Evolutionary conservation across 1,140 invertebrate species (phyloP).

Genomic region (Drosophila serrata): DNA sequence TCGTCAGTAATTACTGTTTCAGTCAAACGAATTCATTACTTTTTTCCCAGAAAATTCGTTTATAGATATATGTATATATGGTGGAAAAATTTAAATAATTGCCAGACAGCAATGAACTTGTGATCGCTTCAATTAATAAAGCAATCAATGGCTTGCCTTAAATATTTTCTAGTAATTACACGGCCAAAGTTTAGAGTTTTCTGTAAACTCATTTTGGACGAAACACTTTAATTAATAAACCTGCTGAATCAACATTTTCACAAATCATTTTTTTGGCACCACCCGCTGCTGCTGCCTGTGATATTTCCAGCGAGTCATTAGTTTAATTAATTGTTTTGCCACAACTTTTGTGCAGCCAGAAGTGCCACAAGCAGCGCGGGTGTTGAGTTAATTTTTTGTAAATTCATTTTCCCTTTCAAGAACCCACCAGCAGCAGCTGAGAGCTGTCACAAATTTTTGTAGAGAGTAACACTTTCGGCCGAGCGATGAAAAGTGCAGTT

Average conservation of each 20-base stretch:
- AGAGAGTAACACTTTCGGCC: slow-evolving; percentile 50
- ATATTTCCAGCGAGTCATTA: slow-evolving; percentile 74
- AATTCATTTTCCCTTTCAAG: slow-evolving; percentile 57
- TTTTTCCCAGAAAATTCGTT: slow-evolving; percentile 34
- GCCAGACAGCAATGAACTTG: slow-evolving; percentile 21
- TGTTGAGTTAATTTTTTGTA: slow-evolving; percentile 71
- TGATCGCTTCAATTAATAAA: slow-evolving; percentile 36
- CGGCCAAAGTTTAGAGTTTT: slow-evolving; percentile 7
- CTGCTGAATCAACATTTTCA: slow-evolving; percentile 37
- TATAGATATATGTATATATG: slow-evolving; percentile 1
- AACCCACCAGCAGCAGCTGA: slow-evolving; percentile 39
- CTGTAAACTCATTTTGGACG: slow-evolving; percentile 23
- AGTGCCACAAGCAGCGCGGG: slow-evolving; percentile 39
- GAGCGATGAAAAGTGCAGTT: slow-evolving; percentile 58
- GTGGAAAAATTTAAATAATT: slow-evolving; percentile 44
- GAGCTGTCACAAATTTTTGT: slow-evolving; percentile 59
- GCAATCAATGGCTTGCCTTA: slow-evolving; percentile 28
- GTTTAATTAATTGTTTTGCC: slow-evolving; percentile 72
- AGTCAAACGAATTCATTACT: slow-evolving; percentile 58
- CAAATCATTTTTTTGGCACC: slow-evolving; percentile 43
- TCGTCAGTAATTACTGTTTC: slow-evolving; percentile 60
- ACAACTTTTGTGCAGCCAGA: slow-evolving; percentile 38
- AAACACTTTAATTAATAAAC: slow-evolving; percentile 50
- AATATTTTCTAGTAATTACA: slow-evolving; percentile 18
- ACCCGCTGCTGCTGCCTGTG: background rate